Evolutionary conservation across 2,113 vertebrate species (phyloP), one percentile per base, ranked within the genome.

Genomic region (Galeopterus variegatus): DNA sequence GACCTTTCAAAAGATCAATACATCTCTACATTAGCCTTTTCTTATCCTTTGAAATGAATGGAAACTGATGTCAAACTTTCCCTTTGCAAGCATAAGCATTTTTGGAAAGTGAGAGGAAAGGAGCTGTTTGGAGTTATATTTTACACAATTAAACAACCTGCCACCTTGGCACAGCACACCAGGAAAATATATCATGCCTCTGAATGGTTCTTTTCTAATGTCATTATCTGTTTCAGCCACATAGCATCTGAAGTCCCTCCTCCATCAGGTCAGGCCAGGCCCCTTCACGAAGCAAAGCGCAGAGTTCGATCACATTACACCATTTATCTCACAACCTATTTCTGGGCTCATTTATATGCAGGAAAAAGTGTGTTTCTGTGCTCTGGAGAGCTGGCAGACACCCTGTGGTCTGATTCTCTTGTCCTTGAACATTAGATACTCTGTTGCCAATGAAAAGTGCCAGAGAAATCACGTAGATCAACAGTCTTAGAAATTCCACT

Each of bases 1-100:
- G 98, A 98, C 98, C 98, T 99, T 99, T 98, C 97, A 96, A 95
- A 98, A 97, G 97, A 98, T 98, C 98, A 98, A 98, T 99, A 98
- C 95, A 98, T 98, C 73, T 97, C 98, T 98, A 98, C 95, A 95
- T 98, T 98, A 98, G 97, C 67, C 98, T 98, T 98, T 98, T 98
- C 98, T 97, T 96, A 97, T 98, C 87, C 95, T 97, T 26, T 92
- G 97, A 97, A 98, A 93, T 98, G 98, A 98, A 98, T 98, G 88
- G 97, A 98, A 98, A 98, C 69, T 92, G 97, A 98, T 94, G 96
- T 96, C 98, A 98, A 98, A 97, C 94, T 98, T 98, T 97, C 97
- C 96, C 96, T 98, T 97, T 98, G 96, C 88, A 97, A 96, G 0
- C 50, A 69, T 92, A 98, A 99, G 97, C 96, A 98, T 96, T 97